Conservation (phyloP, 2,113 vertebrate species). For the Corythornis cristatus region DNA sequence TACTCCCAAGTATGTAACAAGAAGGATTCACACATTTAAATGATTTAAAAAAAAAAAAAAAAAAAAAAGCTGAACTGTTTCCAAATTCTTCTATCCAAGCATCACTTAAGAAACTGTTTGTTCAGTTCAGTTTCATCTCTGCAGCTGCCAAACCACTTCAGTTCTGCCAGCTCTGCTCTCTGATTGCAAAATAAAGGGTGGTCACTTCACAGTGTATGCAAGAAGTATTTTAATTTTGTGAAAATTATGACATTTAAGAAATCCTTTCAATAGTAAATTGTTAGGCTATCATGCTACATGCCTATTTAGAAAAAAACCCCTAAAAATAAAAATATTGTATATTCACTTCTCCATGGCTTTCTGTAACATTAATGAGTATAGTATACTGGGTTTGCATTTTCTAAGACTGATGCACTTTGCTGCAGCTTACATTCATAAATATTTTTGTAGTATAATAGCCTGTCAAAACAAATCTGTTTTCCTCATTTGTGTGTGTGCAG, state of each 20-base stretch:
- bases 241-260: conserved; percentile 65
- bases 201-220: conserved; percentile 79
- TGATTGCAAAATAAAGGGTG: conserved; percentile 85
- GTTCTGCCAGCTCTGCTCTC: conserved; percentile 78
- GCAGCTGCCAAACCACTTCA: conserved; percentile 80
- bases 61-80: conserved; percentile 71
- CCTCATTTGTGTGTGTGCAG: conserved; percentile 49
- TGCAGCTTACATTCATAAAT: conserved; percentile 79
- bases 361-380: conserved; percentile 22
- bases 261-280: conserved; percentile 44
- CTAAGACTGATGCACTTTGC: conserved; percentile 66
- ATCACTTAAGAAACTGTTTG: conserved; percentile 85
- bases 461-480: conserved; percentile 85
- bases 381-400: conserved; percentile 37
- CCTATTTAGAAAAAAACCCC: background rate
- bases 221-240: conserved; percentile 71
- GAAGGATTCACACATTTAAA: conserved; percentile 82
- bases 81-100: conserved; percentile 81
- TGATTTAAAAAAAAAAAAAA: conserved; percentile 59
- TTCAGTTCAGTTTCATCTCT: conserved; percentile 83
- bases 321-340: background rate
- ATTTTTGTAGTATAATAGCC: conserved; percentile 76
- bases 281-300: conserved; percentile 19
- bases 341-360: conserved; percentile 38
- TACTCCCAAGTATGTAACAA: conserved; percentile 76